Evolutionary conservation across 1,140 invertebrate genomes (phyloP), one percentile per base, ranked within the genome.

Genomic region (Bicyclus anynana): DNA sequence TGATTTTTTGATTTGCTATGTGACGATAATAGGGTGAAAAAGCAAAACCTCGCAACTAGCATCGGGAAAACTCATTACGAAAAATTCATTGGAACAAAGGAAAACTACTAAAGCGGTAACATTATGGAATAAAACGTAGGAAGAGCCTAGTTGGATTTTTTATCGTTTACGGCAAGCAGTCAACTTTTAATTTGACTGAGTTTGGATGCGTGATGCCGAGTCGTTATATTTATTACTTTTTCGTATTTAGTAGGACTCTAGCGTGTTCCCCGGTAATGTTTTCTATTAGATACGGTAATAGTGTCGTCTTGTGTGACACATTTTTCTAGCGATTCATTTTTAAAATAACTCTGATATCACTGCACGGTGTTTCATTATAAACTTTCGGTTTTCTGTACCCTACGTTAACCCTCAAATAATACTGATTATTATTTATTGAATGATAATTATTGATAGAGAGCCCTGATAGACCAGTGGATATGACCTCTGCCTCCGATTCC

Each of bases 121-220:
- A 78, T 72, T 74, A 79, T 63, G 51, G 62, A 79, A 76, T 72
- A 68, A 79, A 80, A 79, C 66, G 72, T 72, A 74, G 67, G 69
- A 73, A 76, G 67, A 53, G 65, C 61, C 53, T 61, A 67, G 74
- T 74, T 53, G 63, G 68, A 54, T 66, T 83, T 84, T 86, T 84
- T 84, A 84, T 85, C 80, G 82, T 83, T 85, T 83, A 82, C 81
- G 74, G 77, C 40, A 44, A 44, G 17, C 82, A 77, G 70, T 71
- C 69, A 82, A 87, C 80, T 87, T 87, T 87, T 87, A 87, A 87
- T 87, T 87, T 80, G 71, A 67, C 70, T 75, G 69, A 83, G 80
- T 85, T 84, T 83, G 49, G 70, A 78, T 85, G 82, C 84, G 82
- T 87, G 84, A 74, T 82, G 54, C 51, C 53, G 35, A 51, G 77